Conservation (phyloP, 2,113 vertebrate species). For the Ctenomys sociabilis region DNA sequence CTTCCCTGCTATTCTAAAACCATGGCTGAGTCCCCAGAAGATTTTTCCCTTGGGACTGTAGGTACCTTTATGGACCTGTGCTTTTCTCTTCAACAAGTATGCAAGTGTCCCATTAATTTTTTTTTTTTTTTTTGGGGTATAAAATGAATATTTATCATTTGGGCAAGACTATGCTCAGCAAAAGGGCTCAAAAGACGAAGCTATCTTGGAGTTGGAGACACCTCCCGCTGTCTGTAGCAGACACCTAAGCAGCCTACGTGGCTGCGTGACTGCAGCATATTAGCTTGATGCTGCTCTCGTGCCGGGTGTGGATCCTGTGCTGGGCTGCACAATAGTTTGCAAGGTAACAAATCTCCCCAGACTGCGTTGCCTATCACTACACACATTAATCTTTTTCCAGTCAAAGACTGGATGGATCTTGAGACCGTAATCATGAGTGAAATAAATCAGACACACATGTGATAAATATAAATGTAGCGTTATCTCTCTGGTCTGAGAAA, state of each 20-base stretch:
- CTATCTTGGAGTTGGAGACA: background rate
- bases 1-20: background rate
- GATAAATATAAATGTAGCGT: background rate
- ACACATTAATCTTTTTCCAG: background rate
- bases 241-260: background rate
- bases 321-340: background rate
- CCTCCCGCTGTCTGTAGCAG: background rate
- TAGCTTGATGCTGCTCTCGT: background rate
- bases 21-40: background rate
- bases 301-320: background rate
- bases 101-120: background rate
- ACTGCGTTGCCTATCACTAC: background rate
- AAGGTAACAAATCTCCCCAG: background rate
- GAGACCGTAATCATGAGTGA: background rate
- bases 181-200: background rate
- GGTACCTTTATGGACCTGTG: background rate
- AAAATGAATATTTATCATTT: constrained; percentile 30
- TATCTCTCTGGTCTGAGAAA: background rate
- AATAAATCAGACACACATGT: background rate
- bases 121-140: background rate
- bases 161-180: background rate
- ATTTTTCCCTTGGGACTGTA: background rate
- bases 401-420: background rate
- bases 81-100: background rate
- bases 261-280: background rate